Evolutionary conservation across 1,140 invertebrate species (phyloP).

Genomic region (Drosophila eugracilis): DNA sequence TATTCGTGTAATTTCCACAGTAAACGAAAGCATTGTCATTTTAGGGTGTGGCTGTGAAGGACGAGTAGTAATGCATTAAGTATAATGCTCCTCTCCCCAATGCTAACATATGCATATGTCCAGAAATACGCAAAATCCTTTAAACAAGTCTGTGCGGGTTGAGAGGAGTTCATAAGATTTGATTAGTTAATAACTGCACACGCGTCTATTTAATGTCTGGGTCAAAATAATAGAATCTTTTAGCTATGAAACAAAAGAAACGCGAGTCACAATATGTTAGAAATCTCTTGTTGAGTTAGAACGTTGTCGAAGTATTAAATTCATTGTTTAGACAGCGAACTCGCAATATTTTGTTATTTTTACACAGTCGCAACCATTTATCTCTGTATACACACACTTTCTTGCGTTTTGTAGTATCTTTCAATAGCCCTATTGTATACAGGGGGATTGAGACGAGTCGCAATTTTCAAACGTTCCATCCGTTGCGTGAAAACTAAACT

Average conservation of each 20-base stretch:
- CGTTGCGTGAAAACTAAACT: constrained; percentile 41
- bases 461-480: constrained; percentile 26
- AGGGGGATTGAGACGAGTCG: constrained; percentile 21
- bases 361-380: constrained; percentile 11
- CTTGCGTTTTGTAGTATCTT: constrained; percentile 40
- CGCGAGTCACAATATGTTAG: neutral
- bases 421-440: constrained; percentile 34
- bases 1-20: neutral
- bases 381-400: constrained; percentile 42
- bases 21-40: constrained; percentile 9
- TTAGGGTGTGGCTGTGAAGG: constrained; percentile 41
- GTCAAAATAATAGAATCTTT: neutral
- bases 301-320: neutral
- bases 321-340: neutral
- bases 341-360: constrained; percentile 17
- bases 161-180: constrained; percentile 16
- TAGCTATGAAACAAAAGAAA: neutral
- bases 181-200: neutral
- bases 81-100: neutral
- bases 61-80: constrained; percentile 25
- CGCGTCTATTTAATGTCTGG: neutral
- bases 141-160: neutral
- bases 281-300: neutral
- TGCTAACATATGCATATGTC: neutral
- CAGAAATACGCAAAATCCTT: neutral